Evolutionary conservation across 2,888 invertebrate genomes (phyloP).

Genomic region (Danaus chrysippus): DNA sequence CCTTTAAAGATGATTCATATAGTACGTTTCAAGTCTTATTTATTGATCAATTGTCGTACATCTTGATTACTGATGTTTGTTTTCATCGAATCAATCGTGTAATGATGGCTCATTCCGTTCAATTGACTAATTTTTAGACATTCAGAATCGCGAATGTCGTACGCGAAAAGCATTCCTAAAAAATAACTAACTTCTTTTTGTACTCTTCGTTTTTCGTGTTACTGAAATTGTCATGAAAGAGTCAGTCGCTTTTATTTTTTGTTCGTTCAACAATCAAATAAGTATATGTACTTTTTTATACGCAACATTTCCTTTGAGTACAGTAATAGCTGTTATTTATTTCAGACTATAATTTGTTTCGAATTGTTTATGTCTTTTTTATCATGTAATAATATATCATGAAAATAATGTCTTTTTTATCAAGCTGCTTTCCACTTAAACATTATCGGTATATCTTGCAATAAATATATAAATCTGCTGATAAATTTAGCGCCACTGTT

Average conservation of each 20-base stretch:
- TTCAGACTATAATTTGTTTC: conserved; percentile 1
- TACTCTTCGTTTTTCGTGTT: neutral
- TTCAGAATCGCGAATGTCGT: neutral
- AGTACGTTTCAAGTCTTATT: too few species aligned
- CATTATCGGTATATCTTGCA: too few species aligned
- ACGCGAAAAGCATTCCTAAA: neutral
- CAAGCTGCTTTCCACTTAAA: too few species aligned
- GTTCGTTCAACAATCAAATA: conserved; percentile 17
- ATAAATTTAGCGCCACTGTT: too few species aligned
- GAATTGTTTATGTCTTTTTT: too few species aligned
- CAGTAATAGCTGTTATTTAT: conserved; percentile 7
- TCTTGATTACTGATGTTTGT: conserved; percentile 11
- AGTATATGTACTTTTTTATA: conserved; percentile 19
- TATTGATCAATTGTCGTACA: conserved; percentile 4
- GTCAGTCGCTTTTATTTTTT: conserved; percentile 9
- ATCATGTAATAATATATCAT: too few species aligned
- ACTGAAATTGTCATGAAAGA: conserved; percentile 7
- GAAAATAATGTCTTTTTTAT: too few species aligned
- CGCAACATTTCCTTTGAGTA: conserved; percentile 15
- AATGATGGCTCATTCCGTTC: conserved; percentile 20
- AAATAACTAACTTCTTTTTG: neutral
- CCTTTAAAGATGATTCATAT: too few species aligned
- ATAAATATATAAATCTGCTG: too few species aligned
- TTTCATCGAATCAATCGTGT: conserved; percentile 21
- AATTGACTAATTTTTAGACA: conserved; percentile 16